Evolutionary conservation across 1,140 invertebrate species (phyloP).

Genomic region (Philopotamus ludificatus): DNA sequence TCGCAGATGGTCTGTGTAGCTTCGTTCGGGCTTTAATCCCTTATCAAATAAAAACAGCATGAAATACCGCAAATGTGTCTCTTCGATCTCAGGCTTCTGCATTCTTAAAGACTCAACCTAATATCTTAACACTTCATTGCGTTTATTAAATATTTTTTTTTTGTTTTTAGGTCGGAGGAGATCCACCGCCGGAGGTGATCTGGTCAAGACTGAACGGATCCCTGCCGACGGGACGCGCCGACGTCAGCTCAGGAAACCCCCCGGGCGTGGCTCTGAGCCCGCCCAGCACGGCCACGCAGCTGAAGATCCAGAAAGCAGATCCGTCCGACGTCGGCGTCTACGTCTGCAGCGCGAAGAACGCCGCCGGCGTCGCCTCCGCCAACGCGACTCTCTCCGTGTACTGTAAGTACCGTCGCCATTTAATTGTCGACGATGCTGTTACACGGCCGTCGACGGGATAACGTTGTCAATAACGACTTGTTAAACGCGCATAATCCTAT

Average conservation of each 20-base stretch:
- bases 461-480: neutral
- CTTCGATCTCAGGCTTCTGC: no score
- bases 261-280: constrained; percentile 3
- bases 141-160: neutral
- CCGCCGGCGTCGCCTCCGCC: constrained; percentile 51
- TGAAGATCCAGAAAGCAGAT: constrained; percentile 48
- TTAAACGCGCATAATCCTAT: neutral
- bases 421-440: neutral
- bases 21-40: no score
- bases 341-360: constrained; percentile 54
- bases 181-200: constrained; percentile 81
- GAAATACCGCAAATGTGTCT: no score
- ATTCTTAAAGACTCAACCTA: no score
- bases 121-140: neutral
- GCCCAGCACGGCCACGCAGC: constrained; percentile 41
- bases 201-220: constrained; percentile 69
- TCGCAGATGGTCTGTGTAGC: no score
- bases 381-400: constrained; percentile 55
- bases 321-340: constrained; percentile 53
- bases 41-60: no score
- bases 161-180: constrained; percentile 65
- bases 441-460: neutral
- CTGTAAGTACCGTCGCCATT: constrained; percentile 47
- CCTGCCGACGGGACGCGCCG: constrained; percentile 28
- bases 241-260: constrained; percentile 10